Base-by-base conservation (phyloP, 2,797 vertebrate species). In the Lagorchestes hirsutus region DNA sequence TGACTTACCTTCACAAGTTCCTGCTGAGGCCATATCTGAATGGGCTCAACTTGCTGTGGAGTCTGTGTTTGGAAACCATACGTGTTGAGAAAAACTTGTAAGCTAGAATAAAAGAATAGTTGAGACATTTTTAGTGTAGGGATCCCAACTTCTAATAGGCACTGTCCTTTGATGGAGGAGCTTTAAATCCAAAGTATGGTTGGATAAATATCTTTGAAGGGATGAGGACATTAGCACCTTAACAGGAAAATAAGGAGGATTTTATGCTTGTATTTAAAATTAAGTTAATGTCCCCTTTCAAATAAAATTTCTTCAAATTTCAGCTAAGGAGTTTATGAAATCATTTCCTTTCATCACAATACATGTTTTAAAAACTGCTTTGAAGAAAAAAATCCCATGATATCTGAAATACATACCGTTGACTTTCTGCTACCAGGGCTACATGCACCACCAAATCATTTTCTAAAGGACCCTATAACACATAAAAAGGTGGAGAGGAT, bases 21-120 rank as follows among this genome's bases (percentile, higher is more conserved):
- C 97, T 99, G 99, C 97, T 99, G 99, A 54, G 99, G 99, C 99
- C 99, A 99, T 98, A 99, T 99, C 98, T 99, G 99, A 97, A 99
- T 99, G 91, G 99, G 99, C 97, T 99, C 99, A 97, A 99, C 99
- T 97, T 99, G 99, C 96, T 99, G 99, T 1, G 99, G 99, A 0
- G 99, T 99, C 98, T 99, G 99, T 24, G 99, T 99, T 98, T 99
- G 99, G 97, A 99, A 99, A 55, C 99, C 99, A 0, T 99, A 99
- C 0, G 99, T 99, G 98, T 99, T 99, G 97, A 99, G 98, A 98
- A 99, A 99, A 87, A 99, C 99, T 97, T 99, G 99, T n/a, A 99
- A 98, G 94, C 99, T 99, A 93, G 0, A 29, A 95, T 94, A 96
- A 0, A 87, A 95, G 96, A 97, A 93, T 1, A 62, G 91, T 12